Percentiles rank a stretch among this genome's conserved stretches.
Evolutionary conservation across 2,113 vertebrate genomes (phyloP).

Genomic region (Sphaerodactylus townsendi): DNA sequence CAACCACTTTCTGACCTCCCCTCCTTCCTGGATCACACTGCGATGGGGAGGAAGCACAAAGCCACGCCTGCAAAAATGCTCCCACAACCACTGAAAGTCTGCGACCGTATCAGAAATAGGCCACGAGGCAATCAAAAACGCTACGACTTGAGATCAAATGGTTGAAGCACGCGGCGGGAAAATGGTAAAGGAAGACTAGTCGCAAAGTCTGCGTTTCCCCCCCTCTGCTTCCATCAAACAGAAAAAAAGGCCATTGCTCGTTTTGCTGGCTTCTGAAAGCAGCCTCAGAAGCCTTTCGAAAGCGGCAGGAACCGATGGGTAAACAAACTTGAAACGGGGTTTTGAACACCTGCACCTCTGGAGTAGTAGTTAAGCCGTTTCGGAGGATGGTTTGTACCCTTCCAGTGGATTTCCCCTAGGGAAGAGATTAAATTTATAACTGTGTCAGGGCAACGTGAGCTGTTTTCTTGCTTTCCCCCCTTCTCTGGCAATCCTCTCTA

Average conservation of each 20-base stretch:
- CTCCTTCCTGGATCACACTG: background rate
- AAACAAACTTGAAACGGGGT: background rate
- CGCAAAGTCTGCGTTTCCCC: background rate
- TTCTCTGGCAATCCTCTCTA: background rate
- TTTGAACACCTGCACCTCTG: conserved; percentile 5
- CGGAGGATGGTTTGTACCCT: conserved; percentile 6
- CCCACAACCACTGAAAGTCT: background rate
- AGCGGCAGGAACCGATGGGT: background rate
- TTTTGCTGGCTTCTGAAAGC: background rate
- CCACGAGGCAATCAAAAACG: background rate
- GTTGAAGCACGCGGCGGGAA: background rate
- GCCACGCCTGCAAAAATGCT: background rate
- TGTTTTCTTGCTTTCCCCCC: background rate
- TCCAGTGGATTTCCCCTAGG: background rate
- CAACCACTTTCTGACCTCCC: no score
- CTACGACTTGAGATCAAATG: background rate
- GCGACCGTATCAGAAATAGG: background rate
- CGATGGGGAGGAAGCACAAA: background rate
- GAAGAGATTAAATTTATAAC: conserved; percentile 10
- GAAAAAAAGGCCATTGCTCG: background rate
- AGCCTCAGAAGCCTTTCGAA: conserved; percentile 2
- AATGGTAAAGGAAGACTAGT: background rate
- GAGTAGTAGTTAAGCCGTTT: background rate
- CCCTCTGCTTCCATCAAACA: background rate
- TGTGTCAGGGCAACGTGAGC: background rate